phyloP scores from a whole-genome alignment of 2,797 vertebrate species.

The Onychomys torridus region DNA sequence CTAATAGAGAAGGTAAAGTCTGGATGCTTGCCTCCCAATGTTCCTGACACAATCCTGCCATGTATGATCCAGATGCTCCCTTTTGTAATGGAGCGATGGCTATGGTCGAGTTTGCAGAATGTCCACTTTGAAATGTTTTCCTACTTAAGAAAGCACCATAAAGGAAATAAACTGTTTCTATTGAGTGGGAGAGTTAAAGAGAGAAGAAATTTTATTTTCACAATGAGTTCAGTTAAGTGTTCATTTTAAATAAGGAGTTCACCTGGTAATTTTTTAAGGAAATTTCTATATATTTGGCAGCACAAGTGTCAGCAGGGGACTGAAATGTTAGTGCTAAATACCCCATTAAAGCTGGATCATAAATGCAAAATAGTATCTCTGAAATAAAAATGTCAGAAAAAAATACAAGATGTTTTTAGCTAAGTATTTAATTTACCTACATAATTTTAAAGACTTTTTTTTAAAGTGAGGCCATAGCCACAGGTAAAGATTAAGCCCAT shows the following conservation, averaged over 20 bases:
- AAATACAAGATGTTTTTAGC: conserved; percentile 33
- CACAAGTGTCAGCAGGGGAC: conserved; percentile 33
- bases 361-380: conserved; percentile 59
- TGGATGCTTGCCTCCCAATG: background rate
- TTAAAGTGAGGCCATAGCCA: background rate
- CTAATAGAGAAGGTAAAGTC: background rate
- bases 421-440: conserved; percentile 55
- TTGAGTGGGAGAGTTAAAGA: conserved; percentile 44
- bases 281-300: conserved; percentile 67
- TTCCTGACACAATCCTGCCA: background rate
- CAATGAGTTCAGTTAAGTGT: conserved; percentile 69
- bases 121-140: conserved; percentile 1
- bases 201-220: conserved; percentile 69
- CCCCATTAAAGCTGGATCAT: conserved; percentile 43
- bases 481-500: background rate
- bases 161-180: conserved; percentile 65
- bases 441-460: background rate
- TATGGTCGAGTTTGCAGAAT: background rate
- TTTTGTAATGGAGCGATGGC: background rate
- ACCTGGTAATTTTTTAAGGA: conserved; percentile 67
- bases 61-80: background rate
- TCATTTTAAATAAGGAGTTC: conserved; percentile 60
- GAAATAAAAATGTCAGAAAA: conserved; percentile 60
- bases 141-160: conserved; percentile 52
- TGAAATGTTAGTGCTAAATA: conserved; percentile 63